Evolutionary conservation across 2,888 invertebrate genomes (phyloP), one percentile per base, ranked within the genome.

Genomic region (Callimorpha dominula): DNA sequence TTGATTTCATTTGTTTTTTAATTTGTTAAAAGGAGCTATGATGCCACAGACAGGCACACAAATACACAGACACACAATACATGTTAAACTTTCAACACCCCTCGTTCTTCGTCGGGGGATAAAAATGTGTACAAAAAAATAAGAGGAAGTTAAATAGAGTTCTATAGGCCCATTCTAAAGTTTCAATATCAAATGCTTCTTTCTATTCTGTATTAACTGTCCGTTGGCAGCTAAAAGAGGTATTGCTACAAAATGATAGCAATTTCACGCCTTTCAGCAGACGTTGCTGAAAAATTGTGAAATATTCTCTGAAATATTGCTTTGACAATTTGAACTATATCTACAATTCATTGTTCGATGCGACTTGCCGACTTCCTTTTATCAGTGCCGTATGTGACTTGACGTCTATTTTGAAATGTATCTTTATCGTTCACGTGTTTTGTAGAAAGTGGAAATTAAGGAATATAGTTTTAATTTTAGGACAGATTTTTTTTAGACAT

Each of bases 161-260:
- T 31, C 31, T 31, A 31, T 31, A 1, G 31, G 31, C 31, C 31
- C 31, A 1, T 31, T 1, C 31, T 31, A 1, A 31, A 31, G 31
- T 31, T 31, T 31, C 9, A 46, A 46, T 46, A 46, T 46, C 43
- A 46, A 46, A 8, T 9, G 20, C 11, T 57, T 57, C 54, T 9
- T 49, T 50, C 8, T 20, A 17, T 20, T 66, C 15, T 68, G 46
- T 17, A 15, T 68, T 43, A 17, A 5, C 65, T 75, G 50, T 66
- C 42, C 43, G 4, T 40, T 72, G 67, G 3, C 62, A 63, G 20
- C 43, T 54, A 57, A 66, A 8, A 46, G 71, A 72, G 65, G 68
- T 65, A 75, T 67, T 75, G 70, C 75, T 77, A 71, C 78, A 79
- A 73, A 31, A 85, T 77, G 84, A 76, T 78, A 80, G 77, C 81